Percentiles rank a stretch among this genome's conserved stretches.
Evolutionary conservation across 2,113 vertebrate genomes (phyloP).

Genomic region (Perognathus longimembris): DNA sequence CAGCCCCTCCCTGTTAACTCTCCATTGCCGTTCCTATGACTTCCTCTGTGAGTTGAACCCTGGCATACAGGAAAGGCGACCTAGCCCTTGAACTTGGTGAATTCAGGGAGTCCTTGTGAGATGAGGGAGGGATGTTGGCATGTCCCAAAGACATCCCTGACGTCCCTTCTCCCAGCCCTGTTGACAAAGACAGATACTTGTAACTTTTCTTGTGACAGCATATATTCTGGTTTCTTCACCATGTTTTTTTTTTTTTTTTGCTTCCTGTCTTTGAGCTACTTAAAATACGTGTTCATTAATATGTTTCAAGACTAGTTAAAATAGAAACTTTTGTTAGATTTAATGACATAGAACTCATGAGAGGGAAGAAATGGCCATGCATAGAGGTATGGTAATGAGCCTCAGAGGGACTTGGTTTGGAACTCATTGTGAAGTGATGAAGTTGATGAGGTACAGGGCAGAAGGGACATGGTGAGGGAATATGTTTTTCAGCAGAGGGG

Average conservation of each 20-base stretch:
- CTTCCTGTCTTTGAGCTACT: background rate
- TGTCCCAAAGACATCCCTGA: fast-evolving
- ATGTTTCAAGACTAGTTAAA: background rate
- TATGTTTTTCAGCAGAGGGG: background rate
- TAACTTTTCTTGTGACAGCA: background rate
- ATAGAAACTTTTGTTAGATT: background rate
- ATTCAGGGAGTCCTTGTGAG: too few relatives aligned
- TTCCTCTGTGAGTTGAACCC: background rate
- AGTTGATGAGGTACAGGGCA: fast-evolving
- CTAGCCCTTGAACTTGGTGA: background rate
- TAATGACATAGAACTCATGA: background rate
- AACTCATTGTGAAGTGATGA: background rate
- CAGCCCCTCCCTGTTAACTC: background rate
- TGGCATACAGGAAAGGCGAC: background rate
- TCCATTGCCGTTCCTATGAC: fast-evolving
- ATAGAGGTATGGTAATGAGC: too few relatives aligned
- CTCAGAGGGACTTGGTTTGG: background rate
- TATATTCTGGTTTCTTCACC: background rate
- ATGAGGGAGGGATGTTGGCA: too few relatives aligned
- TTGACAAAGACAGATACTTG: background rate
- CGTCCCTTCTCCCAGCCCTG: background rate
- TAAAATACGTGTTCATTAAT: background rate
- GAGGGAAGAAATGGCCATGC: background rate
- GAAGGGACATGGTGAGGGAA: fast-evolving
- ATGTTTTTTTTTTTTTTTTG: background rate